Percentiles rank a stretch among this genome's conserved stretches.
These are phyloP conservation scores for Littorina saxatilis DNA, from an alignment of 1,140 invertebrate genomes.

Conservation along the genomic window DNA sequence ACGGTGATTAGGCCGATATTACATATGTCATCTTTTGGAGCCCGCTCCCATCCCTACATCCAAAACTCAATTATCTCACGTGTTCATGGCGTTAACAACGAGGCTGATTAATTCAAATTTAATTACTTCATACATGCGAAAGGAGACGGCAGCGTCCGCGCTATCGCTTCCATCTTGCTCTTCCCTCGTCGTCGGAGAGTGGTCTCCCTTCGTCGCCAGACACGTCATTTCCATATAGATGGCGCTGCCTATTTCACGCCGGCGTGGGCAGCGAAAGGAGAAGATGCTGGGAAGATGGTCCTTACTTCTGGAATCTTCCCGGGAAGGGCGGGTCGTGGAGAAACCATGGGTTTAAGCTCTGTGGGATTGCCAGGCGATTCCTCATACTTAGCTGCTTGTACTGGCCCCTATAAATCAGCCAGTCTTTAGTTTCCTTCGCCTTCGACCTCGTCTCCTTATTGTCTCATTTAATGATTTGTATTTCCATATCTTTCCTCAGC, in stretches of 20 bases:
- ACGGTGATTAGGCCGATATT: slow-evolving; percentile 52
- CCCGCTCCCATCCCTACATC: slow-evolving; percentile 48
- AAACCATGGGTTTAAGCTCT: slow-evolving; percentile 13
- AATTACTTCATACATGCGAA: slow-evolving; percentile 58
- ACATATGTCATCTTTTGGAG: slow-evolving; percentile 55
- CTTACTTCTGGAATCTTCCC: background rate
- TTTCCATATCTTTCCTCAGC: slow-evolving; percentile 1
- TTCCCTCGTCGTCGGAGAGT: slow-evolving; percentile 3
- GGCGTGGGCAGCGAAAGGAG: slow-evolving; percentile 19
- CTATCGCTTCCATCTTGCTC: slow-evolving; percentile 41
- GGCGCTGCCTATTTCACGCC: slow-evolving; percentile 37
- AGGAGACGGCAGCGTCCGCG: slow-evolving; percentile 31
- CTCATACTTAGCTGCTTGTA: background rate
- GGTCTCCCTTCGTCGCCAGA: slow-evolving; percentile 17
- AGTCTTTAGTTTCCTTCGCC: background rate
- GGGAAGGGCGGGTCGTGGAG: slow-evolving; percentile 36
- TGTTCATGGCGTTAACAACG: slow-evolving; percentile 53
- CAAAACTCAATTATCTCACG: slow-evolving; percentile 58
- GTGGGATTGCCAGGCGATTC: background rate
- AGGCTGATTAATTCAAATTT: slow-evolving; percentile 61
- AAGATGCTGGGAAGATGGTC: background rate
- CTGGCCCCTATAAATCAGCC: background rate
- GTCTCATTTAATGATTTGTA: background rate
- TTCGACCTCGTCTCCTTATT: background rate
- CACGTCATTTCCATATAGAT: slow-evolving; percentile 52